phyloP scores from a whole-genome alignment of 2,797 vertebrate species.

The Falco cherrug region DNA sequence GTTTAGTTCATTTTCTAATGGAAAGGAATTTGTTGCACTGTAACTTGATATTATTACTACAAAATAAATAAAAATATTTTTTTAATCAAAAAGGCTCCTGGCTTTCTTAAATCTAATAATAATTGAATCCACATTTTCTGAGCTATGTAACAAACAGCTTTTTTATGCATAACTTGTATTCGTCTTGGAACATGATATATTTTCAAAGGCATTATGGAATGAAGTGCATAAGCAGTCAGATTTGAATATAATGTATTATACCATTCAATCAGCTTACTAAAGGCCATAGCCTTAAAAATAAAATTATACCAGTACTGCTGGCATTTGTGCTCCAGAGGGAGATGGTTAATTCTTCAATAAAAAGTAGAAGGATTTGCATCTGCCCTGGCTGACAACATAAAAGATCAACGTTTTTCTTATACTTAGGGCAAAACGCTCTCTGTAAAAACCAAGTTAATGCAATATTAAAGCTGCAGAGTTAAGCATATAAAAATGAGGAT shows the following conservation, averaged over 20 bases:
- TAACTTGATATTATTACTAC: conserved; percentile 38
- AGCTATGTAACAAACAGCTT: conserved; percentile 49
- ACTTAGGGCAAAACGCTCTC: conserved; percentile 14
- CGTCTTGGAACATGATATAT: conserved; percentile 30
- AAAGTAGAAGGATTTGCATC: conserved; percentile 61
- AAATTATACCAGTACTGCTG: conserved; percentile 55
- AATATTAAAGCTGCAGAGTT: conserved; percentile 60
- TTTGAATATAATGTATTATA: conserved; percentile 65
- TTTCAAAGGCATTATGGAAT: conserved; percentile 56
- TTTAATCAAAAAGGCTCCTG: conserved; percentile 6
- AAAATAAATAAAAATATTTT: conserved; percentile 35
- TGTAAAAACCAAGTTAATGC: conserved; percentile 58
- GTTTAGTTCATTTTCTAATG: conserved; percentile 18
- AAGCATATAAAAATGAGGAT: conserved; percentile 47
- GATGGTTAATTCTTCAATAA: conserved; percentile 63
- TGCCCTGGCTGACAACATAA: conserved; percentile 51
- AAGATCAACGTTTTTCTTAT: conserved; percentile 54
- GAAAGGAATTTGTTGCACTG: conserved; percentile 24
- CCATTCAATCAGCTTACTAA: conserved; percentile 52
- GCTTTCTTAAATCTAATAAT: conserved; percentile 42
- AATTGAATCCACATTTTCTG: conserved; percentile 59
- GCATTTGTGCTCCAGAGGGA: conserved; percentile 63
- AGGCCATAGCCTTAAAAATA: conserved; percentile 56
- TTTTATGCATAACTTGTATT: conserved; percentile 53
- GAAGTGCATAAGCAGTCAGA: conserved; percentile 54